Conservation (phyloP, 1,140 invertebrate genomes). For the Drosophila cardini region DNA sequence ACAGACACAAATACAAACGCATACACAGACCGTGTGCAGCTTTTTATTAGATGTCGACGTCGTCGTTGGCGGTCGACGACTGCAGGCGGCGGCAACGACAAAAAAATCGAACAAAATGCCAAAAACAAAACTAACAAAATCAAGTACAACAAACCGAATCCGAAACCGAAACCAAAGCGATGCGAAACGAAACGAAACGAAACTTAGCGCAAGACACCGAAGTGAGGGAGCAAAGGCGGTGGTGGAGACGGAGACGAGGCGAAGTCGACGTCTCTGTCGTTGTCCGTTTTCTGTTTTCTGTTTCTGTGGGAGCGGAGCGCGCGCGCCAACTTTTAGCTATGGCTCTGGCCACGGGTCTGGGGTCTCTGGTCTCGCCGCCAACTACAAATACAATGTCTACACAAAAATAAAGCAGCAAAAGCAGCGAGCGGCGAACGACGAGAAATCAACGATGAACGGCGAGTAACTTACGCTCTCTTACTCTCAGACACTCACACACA, state of each 20-base stretch:
- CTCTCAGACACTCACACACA: slow-evolving; percentile 4
- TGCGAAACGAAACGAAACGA: slow-evolving; percentile 63
- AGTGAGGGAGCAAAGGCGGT: background rate
- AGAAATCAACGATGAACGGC: background rate
- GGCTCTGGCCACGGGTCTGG: slow-evolving; percentile 52
- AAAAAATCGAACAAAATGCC: slow-evolving; percentile 82
- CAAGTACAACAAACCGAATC: slow-evolving; percentile 67
- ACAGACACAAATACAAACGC: slow-evolving; percentile 18
- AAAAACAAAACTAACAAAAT: slow-evolving; percentile 60
- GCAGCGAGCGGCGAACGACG: slow-evolving; percentile 36
- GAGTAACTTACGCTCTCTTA: slow-evolving; percentile 13
- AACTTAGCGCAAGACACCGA: slow-evolving; percentile 56
- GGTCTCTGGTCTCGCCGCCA: slow-evolving; percentile 56
- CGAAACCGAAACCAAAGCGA: slow-evolving; percentile 63
- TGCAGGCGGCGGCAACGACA: slow-evolving; percentile 47
- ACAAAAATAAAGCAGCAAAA: slow-evolving; percentile 44
- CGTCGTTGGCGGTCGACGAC: slow-evolving; percentile 59
- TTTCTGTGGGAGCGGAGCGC: slow-evolving; percentile 58
- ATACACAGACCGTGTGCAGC: slow-evolving; percentile 60
- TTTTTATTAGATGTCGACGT: slow-evolving; percentile 74
- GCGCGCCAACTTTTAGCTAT: slow-evolving; percentile 72
- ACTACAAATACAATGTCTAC: slow-evolving; percentile 56
- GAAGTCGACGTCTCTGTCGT: slow-evolving; percentile 24
- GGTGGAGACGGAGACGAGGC: slow-evolving; percentile 14
- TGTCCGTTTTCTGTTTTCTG: slow-evolving; percentile 26